Percentiles rank a stretch among this genome's conserved stretches.
Conservation (phyloP, 2,797 vertebrate genomes). For the Karalla daura region DNA sequence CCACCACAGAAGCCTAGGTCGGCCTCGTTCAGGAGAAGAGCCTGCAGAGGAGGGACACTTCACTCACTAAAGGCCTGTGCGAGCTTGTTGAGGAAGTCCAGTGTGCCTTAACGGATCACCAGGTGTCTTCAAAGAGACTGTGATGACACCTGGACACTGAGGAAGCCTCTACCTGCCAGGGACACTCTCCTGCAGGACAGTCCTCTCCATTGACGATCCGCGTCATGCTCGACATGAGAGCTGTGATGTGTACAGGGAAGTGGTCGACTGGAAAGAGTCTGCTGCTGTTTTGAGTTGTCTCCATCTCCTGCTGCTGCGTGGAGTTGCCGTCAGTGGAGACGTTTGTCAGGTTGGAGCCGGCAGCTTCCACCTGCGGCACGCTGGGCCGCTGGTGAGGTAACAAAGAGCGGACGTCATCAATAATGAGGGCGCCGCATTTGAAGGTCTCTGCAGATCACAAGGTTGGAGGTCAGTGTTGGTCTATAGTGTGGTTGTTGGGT, state of each 20-base stretch:
- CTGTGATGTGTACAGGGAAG: accelerated
- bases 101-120: not conserved
- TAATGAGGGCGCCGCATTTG: conserved; percentile 77
- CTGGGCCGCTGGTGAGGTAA: conserved; percentile 32
- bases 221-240: accelerated
- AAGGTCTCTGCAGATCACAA: conserved; percentile 81
- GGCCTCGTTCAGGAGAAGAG: conserved; percentile 87
- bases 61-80: too few species aligned
- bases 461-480: not conserved
- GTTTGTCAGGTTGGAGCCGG: accelerated
- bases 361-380: not conserved
- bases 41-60: too few species aligned
- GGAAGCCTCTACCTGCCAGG: conserved; percentile 63
- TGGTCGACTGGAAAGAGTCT: accelerated
- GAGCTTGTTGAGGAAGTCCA: too few species aligned
- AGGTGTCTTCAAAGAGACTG: not conserved
- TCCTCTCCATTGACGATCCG: conserved; percentile 88
- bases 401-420: conserved; percentile 37
- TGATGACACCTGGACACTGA: too few species aligned
- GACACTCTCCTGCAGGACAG: conserved; percentile 67
- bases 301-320: not conserved
- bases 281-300: too few species aligned
- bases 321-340: not conserved
- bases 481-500: too few species aligned
- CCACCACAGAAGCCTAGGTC: conserved; percentile 91